Evolutionary conservation across 2,113 vertebrate species (phyloP), one percentile per base, ranked within the genome.

Genomic region (Proterorhinus semilunaris): DNA sequence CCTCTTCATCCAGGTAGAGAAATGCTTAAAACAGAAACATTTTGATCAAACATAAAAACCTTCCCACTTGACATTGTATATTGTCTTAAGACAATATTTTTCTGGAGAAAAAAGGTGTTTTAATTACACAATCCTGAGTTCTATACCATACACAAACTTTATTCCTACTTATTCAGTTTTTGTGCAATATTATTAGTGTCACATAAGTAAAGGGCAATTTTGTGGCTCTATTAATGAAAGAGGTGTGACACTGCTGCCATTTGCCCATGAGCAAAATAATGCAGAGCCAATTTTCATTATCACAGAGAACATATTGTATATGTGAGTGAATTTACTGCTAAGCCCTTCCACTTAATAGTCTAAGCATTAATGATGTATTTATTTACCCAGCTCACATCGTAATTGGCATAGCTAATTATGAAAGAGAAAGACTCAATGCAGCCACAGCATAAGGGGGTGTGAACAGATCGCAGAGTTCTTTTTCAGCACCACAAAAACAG

Each of bases 321-420:
- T 5, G 15, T 80, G 76, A 75, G 17, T 46, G 43, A 64, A 65
- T 54, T 48, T 66, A 76, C 57, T 79, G 51, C 36, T 43, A 68
- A 57, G 15, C 50, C 8, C 3, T 47, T 16, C 75, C 16, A 68
- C 50, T 43, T 54, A 27, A 70, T 47, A 49, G 55, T 62, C 51
- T 13, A 16, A 15, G 16, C 44, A 57, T 65, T 80, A 84, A 78
- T 66, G 36, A 21, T 65, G 45, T 55, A 69, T 80, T 72, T 81
- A 81, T 73, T 71, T 66, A 58, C 54, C 65, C 49, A 70, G 62
- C 71, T 74, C 59, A 72, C 82, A 81, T 79, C 69, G 69, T 72
- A 78, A 87, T 79, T 80, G 78, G 54, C 65, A 76, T 67, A 51
- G 70, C 64, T 66, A 75, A 76, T 81, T 81, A 76, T 52, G 68